Evolutionary conservation across 2,888 invertebrate species (phyloP).

Genomic region (Fragum whitleyi): DNA sequence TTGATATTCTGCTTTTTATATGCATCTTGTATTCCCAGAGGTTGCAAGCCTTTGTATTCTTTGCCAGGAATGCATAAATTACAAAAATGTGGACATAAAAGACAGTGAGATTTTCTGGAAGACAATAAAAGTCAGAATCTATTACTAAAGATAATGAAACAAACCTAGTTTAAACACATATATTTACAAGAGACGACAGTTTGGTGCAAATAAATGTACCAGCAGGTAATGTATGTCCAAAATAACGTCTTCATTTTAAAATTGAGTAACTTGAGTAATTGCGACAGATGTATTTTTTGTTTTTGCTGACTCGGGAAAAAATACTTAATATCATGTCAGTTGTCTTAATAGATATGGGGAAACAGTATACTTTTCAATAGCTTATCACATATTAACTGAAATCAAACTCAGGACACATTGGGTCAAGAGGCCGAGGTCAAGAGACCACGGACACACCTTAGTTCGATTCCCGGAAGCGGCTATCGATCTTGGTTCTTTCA

Average conservation of each 20-base stretch:
- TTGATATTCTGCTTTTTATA: too few species aligned
- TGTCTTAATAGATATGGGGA: not conserved
- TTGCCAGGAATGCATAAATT: not conserved
- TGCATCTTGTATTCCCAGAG: not conserved
- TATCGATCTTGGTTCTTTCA: too few species aligned
- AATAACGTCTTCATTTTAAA: conserved; percentile 6
- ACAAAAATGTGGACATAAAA: conserved; percentile 9
- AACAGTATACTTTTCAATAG: not conserved
- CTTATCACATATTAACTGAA: not conserved
- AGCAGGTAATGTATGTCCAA: not conserved
- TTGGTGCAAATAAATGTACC: not conserved
- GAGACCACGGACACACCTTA: too few species aligned
- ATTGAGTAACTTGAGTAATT: not conserved
- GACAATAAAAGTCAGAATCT: conserved; percentile 8
- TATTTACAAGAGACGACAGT: not conserved
- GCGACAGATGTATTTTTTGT: not conserved
- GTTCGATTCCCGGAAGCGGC: too few species aligned
- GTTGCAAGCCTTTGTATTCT: not conserved
- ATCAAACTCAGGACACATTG: not conserved
- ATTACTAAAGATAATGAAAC: not conserved
- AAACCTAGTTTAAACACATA: not conserved
- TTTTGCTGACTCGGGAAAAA: not conserved
- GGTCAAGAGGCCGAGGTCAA: too few species aligned
- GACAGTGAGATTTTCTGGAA: not conserved
- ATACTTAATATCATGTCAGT: too few species aligned